These are phyloP conservation scores for Drosophila pandora DNA, from an alignment of 1,140 invertebrate species.

Conservation along the genomic window DNA sequence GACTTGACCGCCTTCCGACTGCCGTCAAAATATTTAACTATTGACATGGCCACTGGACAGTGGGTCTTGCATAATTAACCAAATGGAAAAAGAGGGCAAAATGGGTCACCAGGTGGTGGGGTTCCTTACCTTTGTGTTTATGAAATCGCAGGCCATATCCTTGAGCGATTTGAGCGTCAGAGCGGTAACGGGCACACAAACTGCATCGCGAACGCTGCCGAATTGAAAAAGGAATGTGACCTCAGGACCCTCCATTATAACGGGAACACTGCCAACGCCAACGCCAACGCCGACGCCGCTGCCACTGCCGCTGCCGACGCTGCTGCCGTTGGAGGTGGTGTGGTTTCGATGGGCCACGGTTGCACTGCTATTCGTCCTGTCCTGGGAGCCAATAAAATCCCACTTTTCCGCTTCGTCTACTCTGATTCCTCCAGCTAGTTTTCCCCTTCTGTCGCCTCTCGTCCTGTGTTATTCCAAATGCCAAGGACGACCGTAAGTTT, in stretches of 20 bases:
- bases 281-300: conserved; percentile 54
- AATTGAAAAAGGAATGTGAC: conserved; percentile 97
- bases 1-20: conserved; percentile 56
- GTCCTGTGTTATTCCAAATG: conserved; percentile 41
- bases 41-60: conserved; percentile 16
- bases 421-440: conserved; percentile 23
- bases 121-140: conserved; percentile 92
- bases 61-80: conserved; percentile 61
- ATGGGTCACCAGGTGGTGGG: conserved; percentile 44
- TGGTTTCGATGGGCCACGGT: conserved; percentile 71
- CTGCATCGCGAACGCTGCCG: conserved; percentile 94
- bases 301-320: conserved; percentile 29
- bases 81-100: conserved; percentile 18
- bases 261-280: conserved; percentile 65
- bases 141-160: conserved; percentile 97
- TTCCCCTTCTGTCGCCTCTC: not conserved
- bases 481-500: conserved; percentile 69
- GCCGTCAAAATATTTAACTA: conserved; percentile 45
- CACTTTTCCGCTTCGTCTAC: conserved; percentile 33
- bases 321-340: conserved; percentile 55
- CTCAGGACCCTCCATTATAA: conserved; percentile 89
- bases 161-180: conserved; percentile 95
- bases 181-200: conserved; percentile 91
- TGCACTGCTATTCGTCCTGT: conserved; percentile 31
- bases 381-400: conserved; percentile 47